A percentile compares a stretch with the other conserved stretches of the same genome.
phyloP scores from a whole-genome alignment of 2,888 invertebrate genomes.

The Sussaba pulchella region DNA sequence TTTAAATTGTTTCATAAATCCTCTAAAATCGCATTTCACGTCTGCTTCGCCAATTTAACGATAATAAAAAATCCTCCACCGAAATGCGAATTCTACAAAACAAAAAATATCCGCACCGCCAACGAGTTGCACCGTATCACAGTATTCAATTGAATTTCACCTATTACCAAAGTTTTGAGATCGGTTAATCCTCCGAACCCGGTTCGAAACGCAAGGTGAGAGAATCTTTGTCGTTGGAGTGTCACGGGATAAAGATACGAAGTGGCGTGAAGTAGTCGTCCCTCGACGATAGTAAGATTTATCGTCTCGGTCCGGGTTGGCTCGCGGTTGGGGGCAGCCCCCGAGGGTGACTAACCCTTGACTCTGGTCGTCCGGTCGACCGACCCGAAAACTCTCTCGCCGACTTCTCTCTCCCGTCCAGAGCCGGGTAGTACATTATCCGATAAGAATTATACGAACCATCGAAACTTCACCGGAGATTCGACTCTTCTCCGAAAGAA shows the following conservation, averaged over 20 bases:
- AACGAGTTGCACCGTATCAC: slow-evolving; percentile 22
- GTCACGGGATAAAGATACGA: slow-evolving; percentile 66
- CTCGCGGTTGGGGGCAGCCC: slow-evolving; percentile 71
- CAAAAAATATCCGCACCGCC: background rate
- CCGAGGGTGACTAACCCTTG: slow-evolving; percentile 81
- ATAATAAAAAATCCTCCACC: no score
- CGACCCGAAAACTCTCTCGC: slow-evolving; percentile 69
- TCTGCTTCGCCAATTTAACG: no score
- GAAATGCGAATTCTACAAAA: background rate
- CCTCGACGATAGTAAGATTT: slow-evolving; percentile 84
- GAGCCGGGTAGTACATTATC: slow-evolving; percentile 61
- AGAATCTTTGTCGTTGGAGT: slow-evolving; percentile 64
- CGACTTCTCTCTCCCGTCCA: slow-evolving; percentile 61
- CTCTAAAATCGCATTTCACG: no score
- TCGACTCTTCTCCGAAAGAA: slow-evolving; percentile 23
- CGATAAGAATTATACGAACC: slow-evolving; percentile 68
- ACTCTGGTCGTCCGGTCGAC: slow-evolving; percentile 77
- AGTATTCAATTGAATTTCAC: slow-evolving; percentile 3
- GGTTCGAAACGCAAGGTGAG: slow-evolving; percentile 53
- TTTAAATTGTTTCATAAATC: no score
- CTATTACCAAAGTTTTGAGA: slow-evolving; percentile 38
- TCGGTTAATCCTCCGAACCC: slow-evolving; percentile 41
- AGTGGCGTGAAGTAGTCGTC: slow-evolving; percentile 83
- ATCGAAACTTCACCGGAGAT: slow-evolving; percentile 23
- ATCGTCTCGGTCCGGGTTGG: slow-evolving; percentile 78